Evolutionary conservation across 2,797 vertebrate species (phyloP), one percentile per base, ranked within the genome.

Genomic region (Galaxias olidus): DNA sequence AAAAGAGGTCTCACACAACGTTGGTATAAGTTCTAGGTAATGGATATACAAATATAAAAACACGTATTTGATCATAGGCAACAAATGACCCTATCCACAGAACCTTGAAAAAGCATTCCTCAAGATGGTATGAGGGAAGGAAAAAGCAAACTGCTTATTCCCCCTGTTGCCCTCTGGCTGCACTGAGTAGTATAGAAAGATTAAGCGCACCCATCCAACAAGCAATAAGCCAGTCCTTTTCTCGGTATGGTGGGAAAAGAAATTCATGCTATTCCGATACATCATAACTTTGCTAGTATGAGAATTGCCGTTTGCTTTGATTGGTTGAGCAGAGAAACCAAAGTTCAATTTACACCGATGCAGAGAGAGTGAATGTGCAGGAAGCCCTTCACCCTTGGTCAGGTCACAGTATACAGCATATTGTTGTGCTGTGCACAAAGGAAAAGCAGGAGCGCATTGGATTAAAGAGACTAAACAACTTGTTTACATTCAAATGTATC

Each of bases 221-320:
- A 58, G 7, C 18, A 59, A 46, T 47, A 59, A 59, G 42, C 13
- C 58, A 19, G 57, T 15, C 8, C 46, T 47, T 20, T 44, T 50
- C 30, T 50, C 44, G 42, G 47, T 9, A 61, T 12, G 59, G 30
- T 5, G 47, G 42, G 42, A 18, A 50, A 61, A 48, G 30, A n/a
- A 61, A 61, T 42, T 51, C 59, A 50, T 59, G 43, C 47, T 42
- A 17, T n/a, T 15, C 45, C 17, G 20, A 61, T 50, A 13, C 40
- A 61, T 61, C 30, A 45, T 49, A 47, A 50, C 46, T 9, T 17
- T 60, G 44, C 30, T 60, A 60, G 58, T n/a, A 18, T 10, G 8
- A 46, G 19, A n/a, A 13, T 30, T 5, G 14, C 6, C 20, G 44
- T 30, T 60, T 30, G 15, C 45, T 60, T 48, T 49, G 46, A 59